Evolutionary conservation across 2,888 invertebrate genomes (phyloP).

Genomic region (Heteromurus nitidus): DNA sequence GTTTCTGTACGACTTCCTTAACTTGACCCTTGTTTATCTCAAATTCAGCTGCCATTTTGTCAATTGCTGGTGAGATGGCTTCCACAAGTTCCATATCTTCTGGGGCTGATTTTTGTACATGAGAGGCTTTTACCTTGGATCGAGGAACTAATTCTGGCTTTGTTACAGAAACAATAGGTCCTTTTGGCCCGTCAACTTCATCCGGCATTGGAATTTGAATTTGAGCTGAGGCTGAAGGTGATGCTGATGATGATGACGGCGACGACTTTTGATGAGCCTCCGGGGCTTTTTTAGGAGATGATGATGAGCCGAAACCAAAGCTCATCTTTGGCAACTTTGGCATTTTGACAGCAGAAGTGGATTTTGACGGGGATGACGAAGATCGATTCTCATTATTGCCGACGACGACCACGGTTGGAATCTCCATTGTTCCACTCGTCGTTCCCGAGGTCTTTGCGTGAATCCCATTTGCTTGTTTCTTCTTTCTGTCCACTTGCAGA

Average conservation of each 20-base stretch:
- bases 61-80: slow-evolving; percentile 71
- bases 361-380: slow-evolving; percentile 55
- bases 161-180: slow-evolving; percentile 59
- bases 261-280: slow-evolving; percentile 62
- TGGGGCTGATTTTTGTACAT: slow-evolving; percentile 65
- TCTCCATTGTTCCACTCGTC: slow-evolving; percentile 57
- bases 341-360: slow-evolving; percentile 46
- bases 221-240: slow-evolving; percentile 40
- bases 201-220: slow-evolving; percentile 64
- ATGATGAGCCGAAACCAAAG: slow-evolving; percentile 60
- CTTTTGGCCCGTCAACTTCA: slow-evolving; percentile 65
- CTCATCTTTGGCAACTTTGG: slow-evolving; percentile 65
- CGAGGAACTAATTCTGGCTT: slow-evolving; percentile 71
- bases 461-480: slow-evolving; percentile 67
- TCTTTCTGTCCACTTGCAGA: slow-evolving; percentile 68
- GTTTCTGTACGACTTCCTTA: slow-evolving; percentile 29
- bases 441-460: slow-evolving; percentile 59
- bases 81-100: slow-evolving; percentile 66
- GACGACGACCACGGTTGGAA: slow-evolving; percentile 67
- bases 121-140: slow-evolving; percentile 64
- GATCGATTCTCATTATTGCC: slow-evolving; percentile 68
- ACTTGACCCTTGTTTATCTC: slow-evolving; percentile 44
- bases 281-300: slow-evolving; percentile 50
- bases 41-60: slow-evolving; percentile 69
- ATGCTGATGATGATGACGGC: slow-evolving; percentile 36